These are phyloP conservation scores for Poecilia wingei DNA, from an alignment of 2,797 vertebrate genomes.

Conservation along the genomic window DNA sequence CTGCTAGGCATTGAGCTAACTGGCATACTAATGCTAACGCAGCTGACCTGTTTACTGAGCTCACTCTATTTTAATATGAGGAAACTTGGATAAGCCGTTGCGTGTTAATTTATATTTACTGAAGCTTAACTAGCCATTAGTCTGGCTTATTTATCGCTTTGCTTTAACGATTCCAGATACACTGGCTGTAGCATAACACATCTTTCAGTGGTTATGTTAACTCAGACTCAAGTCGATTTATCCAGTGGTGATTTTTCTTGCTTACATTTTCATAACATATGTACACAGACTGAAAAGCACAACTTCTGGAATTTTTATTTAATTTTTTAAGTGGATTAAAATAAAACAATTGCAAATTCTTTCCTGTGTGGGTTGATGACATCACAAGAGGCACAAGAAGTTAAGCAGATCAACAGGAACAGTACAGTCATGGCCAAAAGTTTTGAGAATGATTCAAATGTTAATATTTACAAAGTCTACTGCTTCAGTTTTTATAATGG, in stretches of 20 bases:
- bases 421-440: neutral
- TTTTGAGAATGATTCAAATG: too few relatives aligned
- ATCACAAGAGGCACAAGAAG: neutral
- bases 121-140: neutral
- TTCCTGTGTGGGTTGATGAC: neutral
- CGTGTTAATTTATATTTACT: neutral
- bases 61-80: neutral
- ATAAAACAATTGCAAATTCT: neutral
- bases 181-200: neutral
- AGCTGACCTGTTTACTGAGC: neutral
- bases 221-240: neutral
- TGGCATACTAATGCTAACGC: neutral
- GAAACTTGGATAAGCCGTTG: neutral
- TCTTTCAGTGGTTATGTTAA: neutral
- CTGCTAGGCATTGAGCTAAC: slow-evolving; percentile 17
- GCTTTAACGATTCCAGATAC: neutral
- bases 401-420: neutral
- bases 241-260: neutral
- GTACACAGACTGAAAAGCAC: neutral
- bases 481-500: too few relatives aligned
- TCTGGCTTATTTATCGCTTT: neutral
- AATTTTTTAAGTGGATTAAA: neutral
- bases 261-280: neutral
- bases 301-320: neutral
- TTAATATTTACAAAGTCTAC: too few relatives aligned